Conservation (phyloP, 2,888 invertebrate species). For the Perizoma flavofasciatum region DNA sequence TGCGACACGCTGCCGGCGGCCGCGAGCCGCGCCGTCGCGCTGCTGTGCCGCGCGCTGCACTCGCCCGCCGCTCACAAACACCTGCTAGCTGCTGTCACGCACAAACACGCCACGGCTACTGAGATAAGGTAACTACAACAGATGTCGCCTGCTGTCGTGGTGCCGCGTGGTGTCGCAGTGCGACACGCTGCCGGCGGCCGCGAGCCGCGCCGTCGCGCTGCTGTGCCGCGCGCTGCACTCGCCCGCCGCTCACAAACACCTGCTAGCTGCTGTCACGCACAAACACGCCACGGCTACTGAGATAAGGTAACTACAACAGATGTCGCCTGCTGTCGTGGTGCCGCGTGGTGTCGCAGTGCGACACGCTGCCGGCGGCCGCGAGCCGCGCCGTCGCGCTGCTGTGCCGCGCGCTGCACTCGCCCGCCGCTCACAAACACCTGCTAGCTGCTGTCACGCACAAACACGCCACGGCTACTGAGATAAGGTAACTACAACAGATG, state of each 20-base stretch:
- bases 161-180: constrained; percentile 61
- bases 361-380: constrained; percentile 43
- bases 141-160: constrained; percentile 60
- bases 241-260: constrained; percentile 86
- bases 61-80: constrained; percentile 86
- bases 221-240: constrained; percentile 68
- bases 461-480: constrained; percentile 87
- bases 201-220: constrained; percentile 82
- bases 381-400: constrained; percentile 84
- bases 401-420: constrained; percentile 62
- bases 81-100: constrained; percentile 88
- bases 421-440: constrained; percentile 87
- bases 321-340: constrained; percentile 66
- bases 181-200: constrained; percentile 41
- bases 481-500: constrained; percentile 62
- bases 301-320: constrained; percentile 68
- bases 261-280: constrained; percentile 88
- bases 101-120: constrained; percentile 86
- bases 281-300: constrained; percentile 86
- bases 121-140: constrained; percentile 75
- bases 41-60: constrained; percentile 71
- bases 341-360: constrained; percentile 55
- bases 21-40: constrained; percentile 81
- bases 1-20: constrained; percentile 42
- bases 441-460: constrained; percentile 88